Conservation (phyloP, 2,888 invertebrate genomes). For the Polydesmus complanatus region DNA sequence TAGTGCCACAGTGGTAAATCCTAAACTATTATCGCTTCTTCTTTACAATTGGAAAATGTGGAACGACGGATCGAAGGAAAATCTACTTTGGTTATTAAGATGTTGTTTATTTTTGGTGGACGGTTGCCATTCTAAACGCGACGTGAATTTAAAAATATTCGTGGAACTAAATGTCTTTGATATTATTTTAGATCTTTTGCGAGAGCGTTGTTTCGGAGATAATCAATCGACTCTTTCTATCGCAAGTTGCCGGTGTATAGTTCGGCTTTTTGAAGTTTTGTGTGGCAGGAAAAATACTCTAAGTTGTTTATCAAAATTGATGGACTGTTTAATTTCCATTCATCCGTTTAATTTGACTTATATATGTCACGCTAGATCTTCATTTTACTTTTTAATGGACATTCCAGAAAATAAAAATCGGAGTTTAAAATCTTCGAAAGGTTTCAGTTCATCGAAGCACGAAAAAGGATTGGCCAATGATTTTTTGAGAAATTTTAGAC, state of each 20-base stretch:
- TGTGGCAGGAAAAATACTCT: not conserved
- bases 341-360: constrained; percentile 3
- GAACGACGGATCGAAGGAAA: not conserved
- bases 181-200: not conserved
- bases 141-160: not conserved
- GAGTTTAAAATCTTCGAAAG: too few relatives aligned
- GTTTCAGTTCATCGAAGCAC: not conserved
- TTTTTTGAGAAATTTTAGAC: not conserved
- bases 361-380: constrained; percentile 6
- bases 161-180: not conserved
- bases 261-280: not conserved
- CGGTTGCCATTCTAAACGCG: constrained; percentile 1
- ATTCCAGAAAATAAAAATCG: not conserved
- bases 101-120: not conserved
- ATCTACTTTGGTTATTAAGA: not conserved
- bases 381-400: constrained; percentile 8
- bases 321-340: constrained; percentile 2
- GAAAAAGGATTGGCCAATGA: not conserved
- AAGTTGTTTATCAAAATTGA: not conserved
- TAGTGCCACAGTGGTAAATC: not conserved
- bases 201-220: not conserved
- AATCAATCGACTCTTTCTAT: not conserved
- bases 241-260: not conserved
- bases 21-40: not conserved
- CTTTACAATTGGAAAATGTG: constrained; percentile 7